Percentiles rank a stretch among this genome's conserved stretches.
Evolutionary conservation across 2,797 vertebrate species (phyloP).

Genomic region (Morus bassanus): DNA sequence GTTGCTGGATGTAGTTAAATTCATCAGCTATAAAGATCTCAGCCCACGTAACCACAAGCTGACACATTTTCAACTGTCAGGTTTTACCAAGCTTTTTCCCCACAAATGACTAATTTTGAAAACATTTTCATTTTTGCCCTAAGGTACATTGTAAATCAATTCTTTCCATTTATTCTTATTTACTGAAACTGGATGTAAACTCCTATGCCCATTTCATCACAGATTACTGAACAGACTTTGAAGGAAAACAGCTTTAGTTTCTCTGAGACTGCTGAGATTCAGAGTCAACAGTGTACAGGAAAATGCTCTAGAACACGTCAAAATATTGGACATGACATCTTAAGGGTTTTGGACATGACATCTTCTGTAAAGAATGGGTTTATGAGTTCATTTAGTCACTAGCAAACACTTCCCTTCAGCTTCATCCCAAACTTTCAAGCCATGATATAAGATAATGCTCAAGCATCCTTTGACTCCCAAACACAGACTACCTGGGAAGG

Average conservation of each 20-base stretch:
- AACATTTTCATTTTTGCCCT: background rate
- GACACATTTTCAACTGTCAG: background rate
- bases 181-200: background rate
- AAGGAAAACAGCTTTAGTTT: background rate
- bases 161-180: background rate
- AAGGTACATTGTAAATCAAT: background rate
- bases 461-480: background rate
- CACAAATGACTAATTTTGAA: background rate
- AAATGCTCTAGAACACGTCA: background rate
- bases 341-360: background rate
- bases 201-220: background rate
- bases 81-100: background rate
- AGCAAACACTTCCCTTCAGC: background rate
- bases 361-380: background rate
- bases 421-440: background rate
- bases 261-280: background rate
- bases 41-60: background rate
- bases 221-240: background rate
- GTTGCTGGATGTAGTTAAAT: background rate
- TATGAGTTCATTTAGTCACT: background rate
- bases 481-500: background rate
- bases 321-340: background rate
- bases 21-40: background rate
- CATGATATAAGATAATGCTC: background rate
- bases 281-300: fast-evolving